Conservation (phyloP, 2,888 invertebrate species). For the Drosophila multiciliata region DNA sequence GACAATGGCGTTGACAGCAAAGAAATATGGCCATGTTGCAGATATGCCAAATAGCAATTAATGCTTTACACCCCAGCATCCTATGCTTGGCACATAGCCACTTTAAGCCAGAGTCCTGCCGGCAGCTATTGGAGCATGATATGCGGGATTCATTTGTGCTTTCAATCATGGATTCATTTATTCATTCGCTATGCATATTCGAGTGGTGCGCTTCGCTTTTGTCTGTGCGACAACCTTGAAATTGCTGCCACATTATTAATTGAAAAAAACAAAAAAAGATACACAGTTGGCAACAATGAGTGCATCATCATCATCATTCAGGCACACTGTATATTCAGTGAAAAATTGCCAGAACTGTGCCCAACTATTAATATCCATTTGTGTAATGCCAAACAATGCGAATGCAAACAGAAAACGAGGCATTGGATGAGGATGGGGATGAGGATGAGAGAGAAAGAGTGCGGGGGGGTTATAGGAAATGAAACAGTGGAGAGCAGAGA, state of each 20-base stretch:
- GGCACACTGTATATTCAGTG: conserved; percentile 15
- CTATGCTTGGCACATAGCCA: background rate
- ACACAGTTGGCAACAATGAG: conserved; percentile 51
- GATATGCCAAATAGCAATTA: conserved; percentile 66
- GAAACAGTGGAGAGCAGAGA: conserved; percentile 35
- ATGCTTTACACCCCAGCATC: conserved; percentile 48
- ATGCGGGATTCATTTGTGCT: conserved; percentile 46
- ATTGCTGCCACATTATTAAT: conserved; percentile 62
- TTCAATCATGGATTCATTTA: conserved; percentile 64
- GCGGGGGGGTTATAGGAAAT: conserved; percentile 43
- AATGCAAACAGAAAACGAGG: conserved; percentile 51
- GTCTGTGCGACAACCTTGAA: conserved; percentile 59
- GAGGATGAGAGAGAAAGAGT: background rate
- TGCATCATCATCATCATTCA: conserved; percentile 45
- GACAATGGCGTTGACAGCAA: conserved; percentile 72
- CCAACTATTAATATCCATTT: conserved; percentile 73
- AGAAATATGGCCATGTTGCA: conserved; percentile 59
- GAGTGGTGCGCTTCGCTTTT: conserved; percentile 40
- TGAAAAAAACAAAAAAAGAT: conserved; percentile 55
- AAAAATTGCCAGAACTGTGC: conserved; percentile 37
- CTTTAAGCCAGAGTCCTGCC: background rate
- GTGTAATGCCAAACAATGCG: conserved; percentile 72
- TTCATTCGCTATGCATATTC: conserved; percentile 52
- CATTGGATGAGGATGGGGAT: background rate
- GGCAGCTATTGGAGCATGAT: conserved; percentile 22